Percentiles rank a stretch among this genome's conserved stretches.
These are phyloP conservation scores for Cotesia typhae DNA, from an alignment of 1,140 invertebrate genomes.

Conservation along the genomic window DNA sequence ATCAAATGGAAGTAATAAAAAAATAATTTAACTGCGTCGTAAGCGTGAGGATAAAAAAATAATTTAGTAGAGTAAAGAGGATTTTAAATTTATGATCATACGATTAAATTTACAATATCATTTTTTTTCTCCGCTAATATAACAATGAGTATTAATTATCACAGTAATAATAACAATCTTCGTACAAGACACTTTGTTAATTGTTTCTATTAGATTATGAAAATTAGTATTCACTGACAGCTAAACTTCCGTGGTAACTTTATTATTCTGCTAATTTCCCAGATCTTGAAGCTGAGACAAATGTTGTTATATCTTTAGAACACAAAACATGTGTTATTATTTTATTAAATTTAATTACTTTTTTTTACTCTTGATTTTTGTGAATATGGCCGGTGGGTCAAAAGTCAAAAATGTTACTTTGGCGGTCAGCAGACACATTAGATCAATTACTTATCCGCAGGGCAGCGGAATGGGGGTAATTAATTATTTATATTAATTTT, in stretches of 20 bases:
- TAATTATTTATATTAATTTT: constrained; percentile 10
- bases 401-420: constrained; percentile 50
- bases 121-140: no score
- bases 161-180: no score
- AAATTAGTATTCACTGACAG: constrained; percentile 11
- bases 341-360: constrained; percentile 1
- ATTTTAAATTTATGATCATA: no score
- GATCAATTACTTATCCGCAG: constrained; percentile 56
- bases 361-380: constrained; percentile 33
- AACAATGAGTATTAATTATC: no score
- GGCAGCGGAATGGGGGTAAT: constrained; percentile 57
- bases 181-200: not conserved
- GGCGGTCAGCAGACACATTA: constrained; percentile 53
- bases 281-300: constrained; percentile 1
- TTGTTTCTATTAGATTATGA: not conserved
- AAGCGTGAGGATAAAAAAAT: no score
- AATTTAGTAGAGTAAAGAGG: no score
- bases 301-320: not conserved
- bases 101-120: no score
- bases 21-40: no score
- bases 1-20: no score
- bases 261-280: constrained; percentile 1
- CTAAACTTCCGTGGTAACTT: constrained; percentile 2
- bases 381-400: constrained; percentile 37
- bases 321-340: no score